Conservation (phyloP, 2,888 invertebrate genomes). For the Notodonta dromedarius region DNA sequence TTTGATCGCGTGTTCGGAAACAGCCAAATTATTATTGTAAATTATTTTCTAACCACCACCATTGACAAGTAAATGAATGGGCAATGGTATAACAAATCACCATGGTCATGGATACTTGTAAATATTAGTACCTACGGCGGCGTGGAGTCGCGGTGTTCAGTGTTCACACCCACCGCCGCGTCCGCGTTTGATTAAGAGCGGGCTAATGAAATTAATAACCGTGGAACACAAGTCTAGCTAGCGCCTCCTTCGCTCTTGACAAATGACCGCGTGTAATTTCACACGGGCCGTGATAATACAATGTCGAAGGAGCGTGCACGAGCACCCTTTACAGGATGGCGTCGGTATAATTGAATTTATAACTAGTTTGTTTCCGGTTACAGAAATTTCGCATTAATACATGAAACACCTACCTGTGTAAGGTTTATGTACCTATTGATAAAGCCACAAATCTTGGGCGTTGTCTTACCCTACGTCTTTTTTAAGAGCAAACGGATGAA, state of each 20-base stretch:
- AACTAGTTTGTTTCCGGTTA: too few relatives aligned
- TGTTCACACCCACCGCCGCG: slow-evolving; percentile 57
- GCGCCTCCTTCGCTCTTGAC: slow-evolving; percentile 74
- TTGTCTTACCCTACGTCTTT: background rate
- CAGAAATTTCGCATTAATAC: too few relatives aligned
- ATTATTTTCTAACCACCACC: slow-evolving; percentile 18
- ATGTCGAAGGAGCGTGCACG: slow-evolving; percentile 44
- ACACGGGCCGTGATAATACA: slow-evolving; percentile 70
- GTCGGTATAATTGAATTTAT: slow-evolving; percentile 32
- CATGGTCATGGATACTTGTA: slow-evolving; percentile 48
- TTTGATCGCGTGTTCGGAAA: slow-evolving; percentile 23
- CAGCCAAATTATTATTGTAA: slow-evolving; percentile 21
- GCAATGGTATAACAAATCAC: slow-evolving; percentile 32
- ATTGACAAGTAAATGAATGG: slow-evolving; percentile 41
- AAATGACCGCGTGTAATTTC: slow-evolving; percentile 81
- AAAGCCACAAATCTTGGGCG: too few relatives aligned
- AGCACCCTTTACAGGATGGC: slow-evolving; percentile 39
- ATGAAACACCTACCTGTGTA: too few relatives aligned
- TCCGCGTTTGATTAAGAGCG: slow-evolving; percentile 75
- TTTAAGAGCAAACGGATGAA: background rate
- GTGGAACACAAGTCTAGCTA: slow-evolving; percentile 63
- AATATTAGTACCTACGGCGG: slow-evolving; percentile 36
- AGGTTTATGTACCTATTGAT: too few relatives aligned
- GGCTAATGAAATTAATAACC: slow-evolving; percentile 82
- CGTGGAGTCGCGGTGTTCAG: slow-evolving; percentile 46